phyloP scores from a whole-genome alignment of 2,888 invertebrate genomes.

The Cheilosia impressa region DNA sequence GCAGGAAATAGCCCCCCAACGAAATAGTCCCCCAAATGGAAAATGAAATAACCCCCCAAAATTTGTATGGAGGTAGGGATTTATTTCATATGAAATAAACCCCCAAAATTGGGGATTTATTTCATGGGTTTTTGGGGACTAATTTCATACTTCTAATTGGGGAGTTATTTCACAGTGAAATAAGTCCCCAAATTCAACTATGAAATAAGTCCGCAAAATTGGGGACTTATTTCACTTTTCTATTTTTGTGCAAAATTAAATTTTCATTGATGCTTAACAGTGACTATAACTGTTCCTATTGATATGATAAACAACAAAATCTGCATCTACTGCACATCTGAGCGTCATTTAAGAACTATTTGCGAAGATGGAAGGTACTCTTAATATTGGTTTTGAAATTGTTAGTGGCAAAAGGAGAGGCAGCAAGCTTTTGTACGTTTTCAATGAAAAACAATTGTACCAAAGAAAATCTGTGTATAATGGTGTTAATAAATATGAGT shows the following conservation, averaged over 20 bases:
- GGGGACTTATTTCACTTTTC: slow-evolving; percentile 1
- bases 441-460: not conserved
- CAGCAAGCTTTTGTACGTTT: slow-evolving; percentile 15
- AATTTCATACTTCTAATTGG: not conserved
- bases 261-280: slow-evolving; percentile 13
- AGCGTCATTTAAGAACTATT: slow-evolving; percentile 2
- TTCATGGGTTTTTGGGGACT: not conserved
- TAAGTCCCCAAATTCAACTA: not conserved
- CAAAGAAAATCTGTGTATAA: not conserved
- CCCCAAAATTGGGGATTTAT: not conserved
- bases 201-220: not conserved
- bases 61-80: not conserved
- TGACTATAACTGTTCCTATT: slow-evolving; percentile 2
- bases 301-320: slow-evolving; percentile 5
- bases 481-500: slow-evolving; percentile 9
- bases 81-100: not conserved
- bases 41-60: not conserved
- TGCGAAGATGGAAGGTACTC: slow-evolving; percentile 1
- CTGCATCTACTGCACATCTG: not conserved
- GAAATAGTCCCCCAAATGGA: not conserved
- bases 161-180: not conserved
- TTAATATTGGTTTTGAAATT: not conserved
- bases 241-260: slow-evolving; percentile 4
- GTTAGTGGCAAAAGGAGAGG: not conserved
- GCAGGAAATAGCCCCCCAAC: not conserved